phyloP scores from a whole-genome alignment of 2,113 vertebrate genomes.

The Caretta caretta region DNA sequence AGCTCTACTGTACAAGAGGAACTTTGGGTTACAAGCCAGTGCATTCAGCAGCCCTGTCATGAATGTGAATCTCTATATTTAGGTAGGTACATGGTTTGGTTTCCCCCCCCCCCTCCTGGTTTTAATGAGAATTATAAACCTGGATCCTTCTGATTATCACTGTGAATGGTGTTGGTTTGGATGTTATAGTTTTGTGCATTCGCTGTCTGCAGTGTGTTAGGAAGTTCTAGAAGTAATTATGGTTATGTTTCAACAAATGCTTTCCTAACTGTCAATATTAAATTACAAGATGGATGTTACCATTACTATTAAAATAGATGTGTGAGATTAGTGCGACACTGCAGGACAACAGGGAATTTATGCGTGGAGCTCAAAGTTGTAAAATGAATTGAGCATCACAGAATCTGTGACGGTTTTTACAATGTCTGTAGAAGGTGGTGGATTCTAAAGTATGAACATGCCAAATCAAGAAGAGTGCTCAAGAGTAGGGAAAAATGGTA shows the following conservation, averaged over 20 bases:
- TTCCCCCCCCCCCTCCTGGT: neutral
- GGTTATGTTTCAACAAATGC: neutral
- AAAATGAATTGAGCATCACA: neutral
- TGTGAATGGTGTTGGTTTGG: neutral
- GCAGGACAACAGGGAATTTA: neutral
- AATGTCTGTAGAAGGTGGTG: neutral
- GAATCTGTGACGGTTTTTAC: neutral
- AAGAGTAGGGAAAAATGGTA: neutral
- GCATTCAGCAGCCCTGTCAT: slow-evolving; percentile 34
- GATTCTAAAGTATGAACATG: neutral
- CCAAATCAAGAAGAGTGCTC: neutral
- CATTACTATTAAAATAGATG: neutral
- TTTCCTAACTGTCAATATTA: neutral
- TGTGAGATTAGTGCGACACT: neutral
- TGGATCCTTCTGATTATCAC: neutral
- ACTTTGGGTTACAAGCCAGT: neutral
- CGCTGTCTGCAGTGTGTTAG: neutral
- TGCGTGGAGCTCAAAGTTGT: neutral
- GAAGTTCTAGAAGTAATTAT: neutral
- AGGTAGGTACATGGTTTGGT: slow-evolving; percentile 1
- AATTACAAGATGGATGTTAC: neutral
- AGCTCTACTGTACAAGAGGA: slow-evolving; percentile 13
- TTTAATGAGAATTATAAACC: neutral
- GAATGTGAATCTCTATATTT: slow-evolving; percentile 41
- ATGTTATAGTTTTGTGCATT: neutral